A percentile compares a stretch with the other conserved stretches of the same genome.
phyloP scores from a whole-genome alignment of 2,797 vertebrate genomes.

The Acrossocheilus fasciatus region DNA sequence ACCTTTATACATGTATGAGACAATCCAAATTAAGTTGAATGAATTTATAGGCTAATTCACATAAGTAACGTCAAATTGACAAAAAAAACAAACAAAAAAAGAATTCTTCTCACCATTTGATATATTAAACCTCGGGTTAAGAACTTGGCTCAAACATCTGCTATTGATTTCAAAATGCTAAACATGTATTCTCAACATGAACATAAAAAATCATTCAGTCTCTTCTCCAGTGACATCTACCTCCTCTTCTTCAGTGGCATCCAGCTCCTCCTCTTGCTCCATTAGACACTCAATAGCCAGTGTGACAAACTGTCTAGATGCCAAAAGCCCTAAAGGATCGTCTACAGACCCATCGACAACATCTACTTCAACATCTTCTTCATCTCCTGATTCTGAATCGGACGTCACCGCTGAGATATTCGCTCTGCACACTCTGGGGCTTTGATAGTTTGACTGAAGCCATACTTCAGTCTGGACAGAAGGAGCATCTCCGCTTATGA shows the following conservation, averaged over 20 bases:
- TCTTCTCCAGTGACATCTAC: conserved; percentile 76
- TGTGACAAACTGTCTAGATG: background rate
- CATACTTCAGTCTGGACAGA: background rate
- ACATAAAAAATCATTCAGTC: conserved; percentile 52
- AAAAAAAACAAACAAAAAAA: background rate
- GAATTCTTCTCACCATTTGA: conserved; percentile 10
- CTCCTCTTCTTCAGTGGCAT: conserved; percentile 62
- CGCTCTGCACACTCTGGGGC: background rate
- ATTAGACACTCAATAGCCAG: conserved; percentile 19
- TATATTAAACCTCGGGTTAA: conserved; percentile 5
- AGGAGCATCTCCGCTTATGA: conserved; percentile 12
- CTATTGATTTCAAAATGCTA: background rate
- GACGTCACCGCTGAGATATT: background rate
- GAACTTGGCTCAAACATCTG: conserved; percentile 5
- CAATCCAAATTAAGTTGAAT: conserved; percentile 22
- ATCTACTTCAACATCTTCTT: conserved; percentile 71
- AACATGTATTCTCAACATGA: background rate
- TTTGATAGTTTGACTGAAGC: background rate
- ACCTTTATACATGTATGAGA: conserved; percentile 16
- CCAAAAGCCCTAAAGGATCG: background rate
- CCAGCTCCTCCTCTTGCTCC: conserved; percentile 66
- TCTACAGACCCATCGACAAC: conserved; percentile 66
- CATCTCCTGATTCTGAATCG: conserved; percentile 33
- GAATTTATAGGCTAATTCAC: background rate
- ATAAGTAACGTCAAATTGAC: background rate